These are phyloP conservation scores for Papio anubis DNA, from an alignment of 2,113 vertebrate species.

Conservation along the genomic window DNA sequence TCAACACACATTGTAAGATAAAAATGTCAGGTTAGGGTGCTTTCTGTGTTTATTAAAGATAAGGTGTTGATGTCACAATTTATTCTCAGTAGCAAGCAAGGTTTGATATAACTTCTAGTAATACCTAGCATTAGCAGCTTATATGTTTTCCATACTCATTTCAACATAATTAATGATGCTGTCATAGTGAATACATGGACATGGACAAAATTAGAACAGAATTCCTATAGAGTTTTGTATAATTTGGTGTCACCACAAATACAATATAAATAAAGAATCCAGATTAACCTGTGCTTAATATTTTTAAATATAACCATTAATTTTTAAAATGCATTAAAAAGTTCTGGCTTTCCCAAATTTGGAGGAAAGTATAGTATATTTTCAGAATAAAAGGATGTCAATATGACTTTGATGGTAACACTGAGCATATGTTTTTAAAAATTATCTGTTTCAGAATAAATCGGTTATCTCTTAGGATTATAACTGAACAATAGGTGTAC, in stretches of 20 bases:
- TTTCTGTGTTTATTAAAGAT: background rate
- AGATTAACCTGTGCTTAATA: slow-evolving; percentile 27
- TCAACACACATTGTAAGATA: background rate
- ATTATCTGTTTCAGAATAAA: slow-evolving; percentile 64
- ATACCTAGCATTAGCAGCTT: slow-evolving; percentile 17
- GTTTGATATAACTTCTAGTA: background rate
- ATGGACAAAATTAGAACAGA: slow-evolving; percentile 56
- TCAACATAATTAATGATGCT: slow-evolving; percentile 69
- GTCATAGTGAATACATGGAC: slow-evolving; percentile 5
- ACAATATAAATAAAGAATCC: slow-evolving; percentile 54
- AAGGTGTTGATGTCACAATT: background rate
- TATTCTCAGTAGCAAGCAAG: slow-evolving; percentile 28
- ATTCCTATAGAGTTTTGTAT: slow-evolving; percentile 59
- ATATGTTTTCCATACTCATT: slow-evolving; percentile 46
- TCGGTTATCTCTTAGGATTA: slow-evolving; percentile 41
- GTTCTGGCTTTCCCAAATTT: slow-evolving; percentile 18
- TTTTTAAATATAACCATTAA: slow-evolving; percentile 68
- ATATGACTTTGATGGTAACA: background rate
- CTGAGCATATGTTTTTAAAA: slow-evolving; percentile 54
- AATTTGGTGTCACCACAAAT: slow-evolving; percentile 39
- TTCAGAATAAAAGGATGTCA: slow-evolving; percentile 32
- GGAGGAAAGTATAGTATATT: background rate
- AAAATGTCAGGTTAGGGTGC: background rate
- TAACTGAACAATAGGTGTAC: background rate
- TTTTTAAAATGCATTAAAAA: slow-evolving; percentile 59